Evolutionary conservation across 2,797 vertebrate species (phyloP).

Genomic region (Leptodactylus fallax): DNA sequence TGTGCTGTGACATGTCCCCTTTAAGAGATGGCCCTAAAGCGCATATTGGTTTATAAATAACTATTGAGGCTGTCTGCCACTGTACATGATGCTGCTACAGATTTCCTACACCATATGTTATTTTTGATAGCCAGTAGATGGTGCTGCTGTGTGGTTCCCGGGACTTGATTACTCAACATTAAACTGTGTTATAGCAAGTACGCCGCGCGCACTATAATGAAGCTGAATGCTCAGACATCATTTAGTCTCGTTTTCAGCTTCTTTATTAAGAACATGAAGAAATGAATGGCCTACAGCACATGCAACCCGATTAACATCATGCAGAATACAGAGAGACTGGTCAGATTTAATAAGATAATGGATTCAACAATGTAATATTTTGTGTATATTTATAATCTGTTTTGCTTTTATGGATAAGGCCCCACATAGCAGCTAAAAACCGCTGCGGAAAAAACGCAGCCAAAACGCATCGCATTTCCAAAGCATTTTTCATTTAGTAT

Average conservation of each 20-base stretch:
- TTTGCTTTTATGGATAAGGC: no score
- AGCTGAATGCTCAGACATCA: background rate
- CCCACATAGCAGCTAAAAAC: no score
- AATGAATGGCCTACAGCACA: background rate
- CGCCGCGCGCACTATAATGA: background rate
- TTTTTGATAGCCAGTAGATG: constrained; percentile 56
- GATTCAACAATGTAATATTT: background rate
- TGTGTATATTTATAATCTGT: no score
- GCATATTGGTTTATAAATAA: background rate
- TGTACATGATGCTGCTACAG: background rate
- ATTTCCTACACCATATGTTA: background rate
- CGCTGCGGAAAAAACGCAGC: no score
- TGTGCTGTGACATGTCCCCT: background rate
- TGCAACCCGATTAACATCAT: background rate
- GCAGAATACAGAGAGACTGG: background rate
- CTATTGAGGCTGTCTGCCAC: background rate
- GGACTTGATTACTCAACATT: background rate
- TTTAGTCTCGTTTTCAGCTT: background rate
- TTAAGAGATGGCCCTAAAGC: background rate
- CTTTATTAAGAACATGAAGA: background rate
- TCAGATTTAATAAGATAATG: background rate
- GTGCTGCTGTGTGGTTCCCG: constrained; percentile 51
- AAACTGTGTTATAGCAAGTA: constrained; percentile 8
- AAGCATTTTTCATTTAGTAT: no score
- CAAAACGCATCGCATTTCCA: no score